Evolutionary conservation across 2,113 vertebrate species (phyloP), one percentile per base, ranked within the genome.

Genomic region (Lophotis ruficrista): DNA sequence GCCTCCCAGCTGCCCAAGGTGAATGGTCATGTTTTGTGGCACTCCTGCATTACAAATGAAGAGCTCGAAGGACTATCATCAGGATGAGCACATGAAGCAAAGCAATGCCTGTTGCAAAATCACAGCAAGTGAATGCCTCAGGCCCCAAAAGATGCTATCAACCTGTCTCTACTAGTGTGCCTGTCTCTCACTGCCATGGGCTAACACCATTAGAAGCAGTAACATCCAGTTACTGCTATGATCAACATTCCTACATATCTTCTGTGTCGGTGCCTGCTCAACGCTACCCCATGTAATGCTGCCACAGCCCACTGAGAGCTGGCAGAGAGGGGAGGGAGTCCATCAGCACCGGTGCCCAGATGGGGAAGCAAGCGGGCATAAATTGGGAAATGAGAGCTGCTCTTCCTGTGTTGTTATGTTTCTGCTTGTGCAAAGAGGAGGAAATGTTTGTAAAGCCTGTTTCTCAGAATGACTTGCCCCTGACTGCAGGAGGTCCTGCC

Each of bases 361-460:
- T 75, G 84, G 73, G 78, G 87, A 95, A 96, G 68, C 31, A 62
- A 84, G 65, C 0, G 2, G 79, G 66, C 73, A 62, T 58, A 54
- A 83, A 94, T 54, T 87, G 91, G 84, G 89, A 93, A 91, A 94
- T 0, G 21, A 86, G 37, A 91, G 72, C 47, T 83, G 61, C 81
- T 45, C 70, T 93, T 91, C 77, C 84, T 78, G 45, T 83, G 66
- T 18, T 72, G 61, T 68, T 50, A n/a, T 69, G 69, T 75, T 89
- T 89, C 61, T 58, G 43, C 82, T 91, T 84, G 48, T 83, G 83
- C 45, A 72, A 93, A 91, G 71, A 83, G 78, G n/a, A 90, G 71
- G 83, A 94, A 92, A 91, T 27, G 47, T 91, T 78, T 91, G 76
- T 31, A 79, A 80, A 82, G 58, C 35, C 24, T 50, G 7, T 76